These are phyloP conservation scores for Eublepharis macularius DNA, from an alignment of 2,113 vertebrate genomes.

Conservation along the genomic window DNA sequence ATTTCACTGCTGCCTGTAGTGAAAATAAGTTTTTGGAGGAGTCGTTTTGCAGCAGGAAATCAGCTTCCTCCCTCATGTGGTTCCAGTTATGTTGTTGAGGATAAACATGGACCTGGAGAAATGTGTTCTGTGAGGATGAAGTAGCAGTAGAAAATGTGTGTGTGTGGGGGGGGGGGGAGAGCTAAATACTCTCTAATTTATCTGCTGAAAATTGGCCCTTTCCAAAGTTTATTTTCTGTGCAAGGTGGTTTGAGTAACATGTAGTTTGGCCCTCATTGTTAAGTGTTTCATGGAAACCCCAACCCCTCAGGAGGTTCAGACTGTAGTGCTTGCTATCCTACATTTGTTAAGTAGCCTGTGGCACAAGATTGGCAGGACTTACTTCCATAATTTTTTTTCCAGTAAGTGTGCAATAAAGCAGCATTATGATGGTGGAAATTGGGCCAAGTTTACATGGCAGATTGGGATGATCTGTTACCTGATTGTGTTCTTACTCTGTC, in stretches of 20 bases:
- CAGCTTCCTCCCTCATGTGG: background rate
- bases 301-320: background rate
- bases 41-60: background rate
- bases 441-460: background rate
- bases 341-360: background rate
- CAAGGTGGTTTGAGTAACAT: background rate
- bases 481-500: background rate
- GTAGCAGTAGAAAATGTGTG: background rate
- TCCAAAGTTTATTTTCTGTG: background rate
- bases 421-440: background rate
- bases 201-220: background rate
- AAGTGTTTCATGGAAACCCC: too few species aligned
- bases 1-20: too few species aligned
- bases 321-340: background rate
- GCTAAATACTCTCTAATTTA: background rate
- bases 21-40: background rate
- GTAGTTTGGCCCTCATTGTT: background rate
- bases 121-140: background rate
- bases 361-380: background rate
- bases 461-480: background rate
- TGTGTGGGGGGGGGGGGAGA: background rate
- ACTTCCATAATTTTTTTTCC: background rate
- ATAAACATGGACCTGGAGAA: background rate
- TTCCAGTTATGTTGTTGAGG: background rate
- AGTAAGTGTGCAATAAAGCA: background rate